Percentiles rank a stretch among this genome's conserved stretches.
These are phyloP conservation scores for Siniperca chuatsi DNA, from an alignment of 2,113 vertebrate genomes.

Conservation along the genomic window DNA sequence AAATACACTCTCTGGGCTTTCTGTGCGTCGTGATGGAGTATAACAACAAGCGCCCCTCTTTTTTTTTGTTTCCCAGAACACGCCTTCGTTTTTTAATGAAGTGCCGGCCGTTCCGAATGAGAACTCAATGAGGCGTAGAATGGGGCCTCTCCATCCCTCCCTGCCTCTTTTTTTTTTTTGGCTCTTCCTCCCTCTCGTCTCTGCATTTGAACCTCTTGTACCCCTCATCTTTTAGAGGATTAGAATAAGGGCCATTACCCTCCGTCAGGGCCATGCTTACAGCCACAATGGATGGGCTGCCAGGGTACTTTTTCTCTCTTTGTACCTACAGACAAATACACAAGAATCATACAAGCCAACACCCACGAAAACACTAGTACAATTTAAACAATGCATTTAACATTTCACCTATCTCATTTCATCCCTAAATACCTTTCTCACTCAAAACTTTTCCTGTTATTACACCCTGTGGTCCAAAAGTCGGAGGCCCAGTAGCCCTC, in stretches of 20 bases:
- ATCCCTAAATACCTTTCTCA: neutral
- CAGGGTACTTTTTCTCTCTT: slow-evolving; percentile 31
- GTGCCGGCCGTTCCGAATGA: slow-evolving; percentile 58
- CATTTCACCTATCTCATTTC: neutral
- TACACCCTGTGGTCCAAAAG: neutral
- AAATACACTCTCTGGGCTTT: slow-evolving; percentile 49
- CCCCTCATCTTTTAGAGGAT: slow-evolving; percentile 66
- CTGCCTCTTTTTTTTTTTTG: slow-evolving; percentile 41
- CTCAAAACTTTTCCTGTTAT: neutral
- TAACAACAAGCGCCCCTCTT: slow-evolving; percentile 52
- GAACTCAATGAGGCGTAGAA: slow-evolving; percentile 78
- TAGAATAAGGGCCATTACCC: slow-evolving; percentile 72
- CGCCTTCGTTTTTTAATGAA: slow-evolving; percentile 72
- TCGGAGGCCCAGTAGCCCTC: neutral
- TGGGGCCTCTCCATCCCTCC: slow-evolving; percentile 61
- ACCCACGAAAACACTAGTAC: neutral
- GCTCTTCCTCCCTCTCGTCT: slow-evolving; percentile 43
- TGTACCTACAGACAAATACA: slow-evolving; percentile 18
- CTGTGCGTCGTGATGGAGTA: slow-evolving; percentile 54
- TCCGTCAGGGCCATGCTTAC: slow-evolving; percentile 48
- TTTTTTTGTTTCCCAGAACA: slow-evolving; percentile 39
- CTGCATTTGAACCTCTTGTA: slow-evolving; percentile 51
- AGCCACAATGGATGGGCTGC: slow-evolving; percentile 46
- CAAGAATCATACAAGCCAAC: slow-evolving; percentile 4
- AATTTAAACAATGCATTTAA: neutral